phyloP scores from a whole-genome alignment of 1,140 invertebrate species.

The Bombyx mandarina region DNA sequence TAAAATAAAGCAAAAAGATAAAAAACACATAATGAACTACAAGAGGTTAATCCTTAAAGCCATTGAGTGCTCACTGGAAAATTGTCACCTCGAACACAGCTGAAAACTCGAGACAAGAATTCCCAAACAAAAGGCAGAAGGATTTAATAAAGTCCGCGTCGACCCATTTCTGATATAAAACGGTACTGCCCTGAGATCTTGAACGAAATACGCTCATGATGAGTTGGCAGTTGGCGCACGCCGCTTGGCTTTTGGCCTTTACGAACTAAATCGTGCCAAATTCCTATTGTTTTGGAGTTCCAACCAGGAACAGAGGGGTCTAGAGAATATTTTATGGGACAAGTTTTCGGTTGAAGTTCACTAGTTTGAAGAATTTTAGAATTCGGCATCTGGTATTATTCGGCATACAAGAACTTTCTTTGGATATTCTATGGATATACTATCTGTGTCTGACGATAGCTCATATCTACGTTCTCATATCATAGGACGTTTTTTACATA shows the following conservation, averaged over 20 bases:
- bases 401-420: too few relatives aligned
- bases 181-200: not conserved
- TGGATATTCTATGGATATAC: too few relatives aligned
- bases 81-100: too few relatives aligned
- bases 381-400: not conserved
- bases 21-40: too few relatives aligned
- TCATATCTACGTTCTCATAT: too few relatives aligned
- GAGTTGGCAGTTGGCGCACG: slow-evolving; percentile 13
- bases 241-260: slow-evolving; percentile 8
- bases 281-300: slow-evolving; percentile 14
- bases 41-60: too few relatives aligned
- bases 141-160: not conserved
- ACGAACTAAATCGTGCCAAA: slow-evolving; percentile 12
- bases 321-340: slow-evolving; percentile 11
- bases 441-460: too few relatives aligned
- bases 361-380: not conserved
- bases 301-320: slow-evolving; percentile 4
- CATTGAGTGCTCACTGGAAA: too few relatives aligned
- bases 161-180: not conserved
- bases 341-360: slow-evolving; percentile 7
- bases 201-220: slow-evolving; percentile 8
- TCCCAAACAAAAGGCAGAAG: too few relatives aligned
- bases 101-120: too few relatives aligned
- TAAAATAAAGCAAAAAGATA: too few relatives aligned
- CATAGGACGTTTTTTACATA: too few relatives aligned